phyloP scores from a whole-genome alignment of 1,140 invertebrate species.

The Drosophila melanica region DNA sequence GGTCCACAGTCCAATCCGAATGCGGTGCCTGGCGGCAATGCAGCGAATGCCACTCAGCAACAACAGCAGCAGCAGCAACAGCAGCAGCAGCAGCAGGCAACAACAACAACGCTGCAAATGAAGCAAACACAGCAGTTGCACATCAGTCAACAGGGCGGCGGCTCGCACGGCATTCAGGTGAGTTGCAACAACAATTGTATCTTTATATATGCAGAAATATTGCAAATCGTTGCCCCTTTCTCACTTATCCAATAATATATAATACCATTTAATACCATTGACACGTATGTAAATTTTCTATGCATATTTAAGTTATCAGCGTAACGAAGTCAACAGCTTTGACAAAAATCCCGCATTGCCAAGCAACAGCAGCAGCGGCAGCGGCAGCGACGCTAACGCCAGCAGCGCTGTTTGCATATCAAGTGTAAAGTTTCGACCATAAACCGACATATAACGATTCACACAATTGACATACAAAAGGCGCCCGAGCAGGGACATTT shows the following conservation, averaged over 20 bases:
- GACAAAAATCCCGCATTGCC: constrained; percentile 60
- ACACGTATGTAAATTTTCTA: constrained; percentile 78
- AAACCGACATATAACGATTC: constrained; percentile 15
- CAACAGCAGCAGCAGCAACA: constrained; percentile 51
- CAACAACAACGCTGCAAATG: constrained; percentile 88
- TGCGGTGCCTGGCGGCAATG: constrained; percentile 60
- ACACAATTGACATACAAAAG: constrained; percentile 48
- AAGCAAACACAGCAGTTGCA: constrained; percentile 94
- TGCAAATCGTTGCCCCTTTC: too few species aligned
- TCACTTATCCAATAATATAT: constrained; percentile 71
- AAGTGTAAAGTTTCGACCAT: constrained; percentile 43
- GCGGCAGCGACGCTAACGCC: constrained; percentile 5
- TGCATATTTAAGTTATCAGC: constrained; percentile 82
- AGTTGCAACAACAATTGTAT: constrained; percentile 54
- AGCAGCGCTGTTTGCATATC: constrained; percentile 8
- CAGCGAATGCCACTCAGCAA: constrained; percentile 58
- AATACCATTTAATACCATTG: constrained; percentile 78
- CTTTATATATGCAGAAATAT: background rate
- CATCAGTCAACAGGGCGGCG: constrained; percentile 89
- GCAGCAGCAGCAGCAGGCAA: constrained; percentile 70
- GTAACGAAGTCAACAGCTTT: constrained; percentile 82
- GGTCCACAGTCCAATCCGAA: constrained; percentile 73
- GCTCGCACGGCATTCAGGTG: constrained; percentile 90
- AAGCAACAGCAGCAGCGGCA: constrained; percentile 16
- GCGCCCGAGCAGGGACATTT: constrained; percentile 21